These are phyloP conservation scores for Fundulus diaphanus DNA, from an alignment of 2,797 vertebrate genomes.

Conservation along the genomic window DNA sequence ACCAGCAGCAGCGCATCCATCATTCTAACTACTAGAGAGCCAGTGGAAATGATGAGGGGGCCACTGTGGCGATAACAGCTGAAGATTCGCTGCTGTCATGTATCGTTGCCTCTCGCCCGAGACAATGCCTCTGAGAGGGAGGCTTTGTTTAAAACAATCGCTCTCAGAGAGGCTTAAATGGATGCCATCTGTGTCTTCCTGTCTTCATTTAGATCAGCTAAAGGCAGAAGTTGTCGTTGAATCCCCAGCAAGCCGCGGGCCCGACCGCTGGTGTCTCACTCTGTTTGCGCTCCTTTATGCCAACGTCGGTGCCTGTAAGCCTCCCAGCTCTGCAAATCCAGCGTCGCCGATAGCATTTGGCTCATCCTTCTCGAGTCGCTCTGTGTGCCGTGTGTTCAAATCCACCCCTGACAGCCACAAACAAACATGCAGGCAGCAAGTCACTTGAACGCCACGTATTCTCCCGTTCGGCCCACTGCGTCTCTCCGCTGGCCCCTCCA, in stretches of 20 bases:
- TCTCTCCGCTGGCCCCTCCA: constrained; percentile 19
- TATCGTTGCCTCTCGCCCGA: constrained; percentile 58
- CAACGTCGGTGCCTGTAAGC: constrained; percentile 74
- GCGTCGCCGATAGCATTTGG: constrained; percentile 76
- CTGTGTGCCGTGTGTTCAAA: constrained; percentile 64
- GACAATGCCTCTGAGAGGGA: constrained; percentile 52
- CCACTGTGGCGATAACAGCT: constrained; percentile 65
- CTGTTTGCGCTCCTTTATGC: constrained; percentile 71
- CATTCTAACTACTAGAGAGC: constrained; percentile 64
- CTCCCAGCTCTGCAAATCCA: constrained; percentile 68
- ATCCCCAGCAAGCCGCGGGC: constrained; percentile 48
- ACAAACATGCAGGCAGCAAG: constrained; percentile 65
- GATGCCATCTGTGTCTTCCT: constrained; percentile 60
- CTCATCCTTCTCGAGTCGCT: constrained; percentile 67
- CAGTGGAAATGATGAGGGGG: constrained; percentile 65
- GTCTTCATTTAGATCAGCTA: constrained; percentile 61
- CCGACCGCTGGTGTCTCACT: constrained; percentile 67
- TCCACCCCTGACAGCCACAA: constrained; percentile 75
- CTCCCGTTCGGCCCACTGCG: constrained; percentile 58
- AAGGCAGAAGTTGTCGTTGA: constrained; percentile 49
- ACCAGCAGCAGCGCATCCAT: constrained; percentile 65
- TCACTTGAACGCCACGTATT: constrained; percentile 36
- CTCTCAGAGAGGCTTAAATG: constrained; percentile 47
- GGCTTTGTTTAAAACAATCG: constrained; percentile 61
- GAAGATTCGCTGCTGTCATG: constrained; percentile 57